Conservation (phyloP, 2,888 invertebrate genomes). For the Erynnis tages region DNA sequence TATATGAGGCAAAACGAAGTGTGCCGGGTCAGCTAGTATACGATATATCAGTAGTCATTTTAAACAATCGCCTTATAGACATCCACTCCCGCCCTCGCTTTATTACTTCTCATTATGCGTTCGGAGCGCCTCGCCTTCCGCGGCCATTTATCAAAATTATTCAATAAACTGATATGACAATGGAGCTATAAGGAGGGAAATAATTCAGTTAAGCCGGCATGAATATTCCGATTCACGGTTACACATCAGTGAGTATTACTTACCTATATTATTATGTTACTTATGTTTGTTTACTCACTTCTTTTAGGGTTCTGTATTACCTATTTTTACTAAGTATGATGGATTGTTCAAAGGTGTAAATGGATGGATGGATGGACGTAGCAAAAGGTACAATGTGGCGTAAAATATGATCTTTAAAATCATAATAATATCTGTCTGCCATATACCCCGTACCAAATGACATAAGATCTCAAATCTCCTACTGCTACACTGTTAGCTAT, state of each 20-base stretch:
- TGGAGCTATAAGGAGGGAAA: slow-evolving; percentile 21
- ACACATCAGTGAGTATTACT: not conserved
- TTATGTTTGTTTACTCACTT: not conserved
- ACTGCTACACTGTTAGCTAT: too few relatives aligned
- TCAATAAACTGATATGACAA: slow-evolving; percentile 26
- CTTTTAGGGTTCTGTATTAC: too few relatives aligned
- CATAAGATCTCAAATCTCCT: too few relatives aligned
- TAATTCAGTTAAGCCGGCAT: slow-evolving; percentile 9
- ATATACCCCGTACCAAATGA: too few relatives aligned
- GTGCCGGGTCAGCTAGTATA: too few relatives aligned
- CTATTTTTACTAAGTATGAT: too few relatives aligned
- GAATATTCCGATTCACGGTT: slow-evolving; percentile 23
- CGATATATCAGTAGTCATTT: slow-evolving; percentile 4
- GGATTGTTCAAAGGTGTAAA: too few relatives aligned
- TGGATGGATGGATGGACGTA: too few relatives aligned
- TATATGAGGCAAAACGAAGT: too few relatives aligned
- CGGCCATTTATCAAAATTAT: slow-evolving; percentile 29
- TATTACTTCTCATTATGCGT: slow-evolving; percentile 28
- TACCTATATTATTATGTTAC: not conserved
- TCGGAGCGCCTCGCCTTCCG: slow-evolving; percentile 14
- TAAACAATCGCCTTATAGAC: slow-evolving; percentile 10
- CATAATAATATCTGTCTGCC: too few relatives aligned
- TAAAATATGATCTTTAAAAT: too few relatives aligned
- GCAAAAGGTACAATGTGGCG: too few relatives aligned
- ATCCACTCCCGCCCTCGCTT: slow-evolving; percentile 16